phyloP scores from a whole-genome alignment of 2,888 invertebrate species.

The Dryomyza anilis region DNA sequence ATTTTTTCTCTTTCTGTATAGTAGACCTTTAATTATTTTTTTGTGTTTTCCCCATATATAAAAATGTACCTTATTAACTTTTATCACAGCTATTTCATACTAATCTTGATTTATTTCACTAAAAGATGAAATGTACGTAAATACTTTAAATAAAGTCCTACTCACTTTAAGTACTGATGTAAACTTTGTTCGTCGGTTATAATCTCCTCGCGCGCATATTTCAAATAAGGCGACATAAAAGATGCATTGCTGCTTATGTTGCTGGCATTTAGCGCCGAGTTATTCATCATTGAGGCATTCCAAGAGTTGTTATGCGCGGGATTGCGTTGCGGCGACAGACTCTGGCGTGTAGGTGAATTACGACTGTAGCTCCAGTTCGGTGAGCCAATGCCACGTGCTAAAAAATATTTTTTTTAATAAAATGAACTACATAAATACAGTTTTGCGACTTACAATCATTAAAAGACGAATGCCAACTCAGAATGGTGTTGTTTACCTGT shows the following conservation, averaged over 20 bases:
- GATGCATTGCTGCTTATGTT: slow-evolving; percentile 47
- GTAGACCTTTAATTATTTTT: too few species aligned
- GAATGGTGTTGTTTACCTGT: slow-evolving; percentile 47
- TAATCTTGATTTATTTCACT: too few species aligned
- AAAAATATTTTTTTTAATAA: neutral
- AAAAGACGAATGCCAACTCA: slow-evolving; percentile 61
- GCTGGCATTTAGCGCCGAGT: slow-evolving; percentile 49
- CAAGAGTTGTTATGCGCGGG: slow-evolving; percentile 42
- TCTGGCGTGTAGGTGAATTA: slow-evolving; percentile 49
- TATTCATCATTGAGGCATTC: slow-evolving; percentile 48
- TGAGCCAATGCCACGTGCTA: slow-evolving; percentile 37
- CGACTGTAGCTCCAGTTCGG: slow-evolving; percentile 50
- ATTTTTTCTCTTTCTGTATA: too few species aligned
- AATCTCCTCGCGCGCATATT: slow-evolving; percentile 56
- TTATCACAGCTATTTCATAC: too few species aligned
- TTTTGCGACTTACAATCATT: slow-evolving; percentile 50
- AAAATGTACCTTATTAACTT: too few species aligned
- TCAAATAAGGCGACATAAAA: slow-evolving; percentile 54
- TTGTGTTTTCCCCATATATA: too few species aligned
- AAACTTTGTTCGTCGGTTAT: slow-evolving; percentile 64
- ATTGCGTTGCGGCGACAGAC: slow-evolving; percentile 47
- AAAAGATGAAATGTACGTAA: too few species aligned
- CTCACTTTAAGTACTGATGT: slow-evolving; percentile 61
- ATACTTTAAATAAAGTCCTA: too few species aligned
- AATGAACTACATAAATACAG: neutral